Evolutionary conservation across 2,888 invertebrate species (phyloP), one percentile per base, ranked within the genome.

Genomic region (Bursaphelenchus okinawaensis): DNA sequence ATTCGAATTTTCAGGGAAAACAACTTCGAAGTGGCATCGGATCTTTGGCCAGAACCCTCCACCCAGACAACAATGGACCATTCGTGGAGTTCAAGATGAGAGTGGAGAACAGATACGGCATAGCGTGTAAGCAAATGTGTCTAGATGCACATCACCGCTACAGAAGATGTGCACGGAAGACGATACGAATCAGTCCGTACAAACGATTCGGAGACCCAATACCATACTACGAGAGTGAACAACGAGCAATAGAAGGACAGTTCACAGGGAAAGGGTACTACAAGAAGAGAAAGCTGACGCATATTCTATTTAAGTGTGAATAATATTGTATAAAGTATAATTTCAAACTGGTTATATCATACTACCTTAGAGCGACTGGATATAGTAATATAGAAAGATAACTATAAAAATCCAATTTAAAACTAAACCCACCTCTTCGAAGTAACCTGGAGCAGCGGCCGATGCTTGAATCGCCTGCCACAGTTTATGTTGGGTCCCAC

Each of bases 371-470:
- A 8, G 54, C 54, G n/a, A 20, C n/a, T 8, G 40, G n/a, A n/a
- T 40, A n/a, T 40, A 40, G n/a, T 9, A 9, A 40, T 9, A 40
- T n/a, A n/a, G n/a, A 40, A n/a, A n/a, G n/a, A 40, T 40, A 54
- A 54, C 9, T 54, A 9, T 54, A 19, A 16, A 16, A 12, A 54
- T 57, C 9, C 9, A 57, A 57, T 55, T 58, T 9, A 57, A 9
- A 16, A 29, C 50, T 52, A 20, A 58, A 71, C 87, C 86, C 81
- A 89, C 90, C 84, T 91, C 92, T 80, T 90, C 89, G 85, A 92
- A 93, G 86, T 92, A 92, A 0, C 91, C 90, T 2, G 93, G 93
- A 6, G 93, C 93, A 54, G 93, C 92, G 52, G 92, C 90, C 0
- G 91, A 91, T 0, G 93, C 93, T 72, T 92, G 85, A 26, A 91